A percentile compares a stretch with the other conserved stretches of the same genome.
These are phyloP conservation scores for Picus viridis DNA, from an alignment of 2,797 vertebrate genomes.

Conservation along the genomic window DNA sequence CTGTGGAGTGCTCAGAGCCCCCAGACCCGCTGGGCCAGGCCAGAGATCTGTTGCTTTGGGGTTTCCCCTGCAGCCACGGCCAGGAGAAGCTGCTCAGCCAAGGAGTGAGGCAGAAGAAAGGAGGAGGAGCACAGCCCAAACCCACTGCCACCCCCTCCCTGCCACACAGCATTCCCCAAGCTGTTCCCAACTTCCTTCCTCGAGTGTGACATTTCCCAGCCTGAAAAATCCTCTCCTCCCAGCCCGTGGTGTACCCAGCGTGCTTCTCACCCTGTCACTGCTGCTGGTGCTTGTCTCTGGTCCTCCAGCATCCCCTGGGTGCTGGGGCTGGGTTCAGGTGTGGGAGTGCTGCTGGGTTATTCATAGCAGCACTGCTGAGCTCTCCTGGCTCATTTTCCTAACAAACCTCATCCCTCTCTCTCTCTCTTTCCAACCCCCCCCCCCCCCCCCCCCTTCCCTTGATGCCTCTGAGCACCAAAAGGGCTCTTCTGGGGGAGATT, in stretches of 20 bases:
- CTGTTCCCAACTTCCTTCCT: background rate
- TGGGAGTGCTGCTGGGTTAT: background rate
- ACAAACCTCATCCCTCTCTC: background rate
- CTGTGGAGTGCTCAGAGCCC: fast-evolving
- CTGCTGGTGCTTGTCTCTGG: background rate
- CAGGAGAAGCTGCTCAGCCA: background rate
- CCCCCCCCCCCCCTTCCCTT: background rate
- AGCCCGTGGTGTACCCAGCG: background rate
- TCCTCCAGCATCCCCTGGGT: background rate
- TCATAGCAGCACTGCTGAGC: background rate
- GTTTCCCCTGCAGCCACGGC: background rate
- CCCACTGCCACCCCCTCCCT: background rate
- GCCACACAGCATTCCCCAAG: background rate
- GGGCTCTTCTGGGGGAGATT: background rate
- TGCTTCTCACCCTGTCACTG: background rate
- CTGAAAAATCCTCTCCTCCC: background rate
- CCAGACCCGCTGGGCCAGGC: background rate
- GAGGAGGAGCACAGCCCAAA: background rate
- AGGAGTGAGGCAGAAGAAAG: background rate
- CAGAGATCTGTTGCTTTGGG: background rate
- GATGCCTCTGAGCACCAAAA: background rate
- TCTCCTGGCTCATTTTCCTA: background rate
- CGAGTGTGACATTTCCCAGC: background rate
- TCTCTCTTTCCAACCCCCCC: too few relatives aligned
- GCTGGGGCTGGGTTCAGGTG: background rate